Base-by-base conservation (phyloP, 2,113 vertebrate genomes). In the Ammodytes marinus region DNA sequence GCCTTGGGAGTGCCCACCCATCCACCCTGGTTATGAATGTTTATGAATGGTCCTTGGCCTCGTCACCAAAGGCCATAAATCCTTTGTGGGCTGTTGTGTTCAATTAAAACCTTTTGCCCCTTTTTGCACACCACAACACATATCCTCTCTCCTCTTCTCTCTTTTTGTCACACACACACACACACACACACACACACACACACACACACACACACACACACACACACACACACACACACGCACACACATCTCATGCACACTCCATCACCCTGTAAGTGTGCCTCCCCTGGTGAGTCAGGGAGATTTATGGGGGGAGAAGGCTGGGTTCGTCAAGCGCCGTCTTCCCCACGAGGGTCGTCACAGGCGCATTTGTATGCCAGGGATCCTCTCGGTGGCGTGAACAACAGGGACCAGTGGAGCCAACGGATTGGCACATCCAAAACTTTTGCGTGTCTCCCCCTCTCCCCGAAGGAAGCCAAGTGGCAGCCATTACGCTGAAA, bases 281-380 rank as follows among this genome's bases (percentile, higher is more conserved):
- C 74, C 84, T 83, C 86, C 89, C 89, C 74, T 69, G 79, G 77
- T 84, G 91, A 90, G 90, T 89, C 86, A 69, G 71, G 78, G 89
- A 95, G 94, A 95, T 95, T 95, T 94, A 95, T 93, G 90, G 91
- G 89, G 79, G 86, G 80, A 82, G 27, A 27, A 27, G 66, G 80
- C 84, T 87, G 88, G 81, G 86, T 93, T 94, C 69, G 88, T 91
- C 86, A 90, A 92, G 87, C 65, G 39, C 73, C 57, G 54, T 87
- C 84, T 90, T 84, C 81, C 79, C 92, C 89, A 65, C 15, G 40
- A 85, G 79, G 88, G 89, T 86, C 86, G 90, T 82, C 89, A 82
- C 85, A 75, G 76, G 84, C 90, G 69, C 87, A 93, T 94, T 93
- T 93, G 91, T 94, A 95, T 94, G 85, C 94, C 87, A 74, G 42